Evolutionary conservation across 2,888 invertebrate species (phyloP), one percentile per base, ranked within the genome.

Genomic region (Pyrrhosoma nymphula): DNA sequence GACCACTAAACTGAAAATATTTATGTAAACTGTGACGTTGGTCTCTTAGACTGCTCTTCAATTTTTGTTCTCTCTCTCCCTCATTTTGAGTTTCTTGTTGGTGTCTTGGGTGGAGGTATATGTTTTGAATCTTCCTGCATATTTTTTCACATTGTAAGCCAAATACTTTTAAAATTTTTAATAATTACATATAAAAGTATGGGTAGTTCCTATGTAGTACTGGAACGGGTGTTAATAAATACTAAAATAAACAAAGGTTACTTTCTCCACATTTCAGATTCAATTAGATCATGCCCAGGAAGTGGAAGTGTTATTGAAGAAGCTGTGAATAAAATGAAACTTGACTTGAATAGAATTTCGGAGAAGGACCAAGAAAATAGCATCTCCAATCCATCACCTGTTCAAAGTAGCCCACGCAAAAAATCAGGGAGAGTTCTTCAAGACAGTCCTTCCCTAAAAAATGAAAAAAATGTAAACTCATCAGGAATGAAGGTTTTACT

Each of bases 221-320:
- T n/a, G n/a, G 47, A 47, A 47, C 8, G 47, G 47, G 2, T 47
- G 8, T 47, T 2, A 8, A 8, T 47, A 47, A 47, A 8, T 47
- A 47, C 8, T 16, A n/a, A n/a, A 69, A 69, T n/a, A 69, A 82
- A 12, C 97, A 97, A 18, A 96, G 96, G 0, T 97, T 97, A 95
- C 97, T 96, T 75, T n/a, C 23, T 95, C 95, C 60, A 89, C 96
- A 0, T 96, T 96, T 89, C 96, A 96, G 30, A 97, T 97, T 95
- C 95, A 96, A n/a, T 95, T 95, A 35, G 95, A 96, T 35, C 96
- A 97, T 95, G 96, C 96, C 91, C 63, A 96, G 39, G 95, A 95
- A 2, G 95, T 97, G 0, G 96, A 96, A 95, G 96, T 96, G 63
- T 95, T 96, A 12, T 96, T 97, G 0, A 96, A 96, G 20, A 96